Percentiles rank a stretch among this genome's conserved stretches.
Evolutionary conservation across 1,140 invertebrate species (phyloP).

Genomic region (Drosophila takahashii): DNA sequence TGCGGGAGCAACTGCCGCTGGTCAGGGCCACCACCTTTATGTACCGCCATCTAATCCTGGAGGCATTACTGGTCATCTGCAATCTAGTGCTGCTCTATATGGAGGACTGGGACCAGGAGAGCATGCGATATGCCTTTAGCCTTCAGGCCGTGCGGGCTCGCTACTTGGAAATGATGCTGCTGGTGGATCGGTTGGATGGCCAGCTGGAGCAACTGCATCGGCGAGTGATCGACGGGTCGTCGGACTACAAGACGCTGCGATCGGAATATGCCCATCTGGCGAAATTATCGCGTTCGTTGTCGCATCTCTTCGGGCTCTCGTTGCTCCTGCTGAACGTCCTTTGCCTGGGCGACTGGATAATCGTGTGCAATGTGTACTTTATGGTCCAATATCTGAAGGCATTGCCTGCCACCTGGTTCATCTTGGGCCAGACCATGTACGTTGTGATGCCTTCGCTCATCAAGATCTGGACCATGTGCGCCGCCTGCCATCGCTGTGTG

Average conservation of each 20-base stretch:
- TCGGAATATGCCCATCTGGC: slow-evolving; percentile 48
- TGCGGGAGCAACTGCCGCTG: slow-evolving; percentile 39
- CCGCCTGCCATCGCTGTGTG: slow-evolving; percentile 44
- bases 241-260: slow-evolving; percentile 25
- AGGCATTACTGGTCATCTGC: slow-evolving; percentile 4
- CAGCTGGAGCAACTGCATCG: slow-evolving; percentile 36
- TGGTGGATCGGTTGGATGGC: slow-evolving; percentile 50
- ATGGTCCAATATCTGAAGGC: slow-evolving; percentile 28
- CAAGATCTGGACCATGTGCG: slow-evolving; percentile 59
- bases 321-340: slow-evolving; percentile 63
- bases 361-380: slow-evolving; percentile 55
- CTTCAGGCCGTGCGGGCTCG: slow-evolving; percentile 58
- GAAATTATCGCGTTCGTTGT: slow-evolving; percentile 35
- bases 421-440: slow-evolving; percentile 37
- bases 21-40: not conserved
- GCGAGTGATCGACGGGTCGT: not conserved
- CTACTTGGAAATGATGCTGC: slow-evolving; percentile 52
- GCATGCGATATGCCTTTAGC: slow-evolving; percentile 27
- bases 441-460: slow-evolving; percentile 46
- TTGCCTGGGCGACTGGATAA: slow-evolving; percentile 63
- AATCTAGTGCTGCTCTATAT: fast-evolving
- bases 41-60: slow-evolving; percentile 14
- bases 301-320: slow-evolving; percentile 47
- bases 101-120: not conserved
- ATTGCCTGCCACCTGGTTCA: slow-evolving; percentile 9